Base-by-base conservation (phyloP, 1,140 invertebrate genomes). In the Scaptomyza montana region DNA sequence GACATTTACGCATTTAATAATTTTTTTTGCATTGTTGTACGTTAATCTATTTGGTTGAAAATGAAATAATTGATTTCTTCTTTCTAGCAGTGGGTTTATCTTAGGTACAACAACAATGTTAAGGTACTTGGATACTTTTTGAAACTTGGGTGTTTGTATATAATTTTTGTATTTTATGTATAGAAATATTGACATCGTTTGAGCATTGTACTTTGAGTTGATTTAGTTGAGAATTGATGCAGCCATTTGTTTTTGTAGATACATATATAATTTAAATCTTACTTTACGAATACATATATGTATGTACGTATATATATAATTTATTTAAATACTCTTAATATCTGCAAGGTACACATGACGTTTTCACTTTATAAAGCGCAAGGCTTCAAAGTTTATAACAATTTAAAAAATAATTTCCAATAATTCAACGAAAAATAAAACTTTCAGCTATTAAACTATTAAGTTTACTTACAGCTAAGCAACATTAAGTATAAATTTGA, bases 321-420 rank as follows among this genome's bases (percentile, higher is more conserved):
- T n/a, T n/a, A 16, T 9, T 47, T 7, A 28, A 54, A 47, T 66
- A 66, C 54, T 10, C 57, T 43, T 60, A 60, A 60, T 72, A 63
- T 10, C 33, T 76, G 77, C 78, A 86, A 86, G 81, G 81, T 86
- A 86, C 81, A 87, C 77, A 70, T 86, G 81, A 86, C 81, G 49
- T 78, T 72, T 74, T 41, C 43, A 74, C 85, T 80, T 73, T 61
- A 28, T 47, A 45, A 67, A 41, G 36, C 46, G 28, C 55, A 13
- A n/a, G 71, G 30, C 71, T 69, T 61, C 82, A 51, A 76, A 87
- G 81, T 78, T 74, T 30, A 51, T 73, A 87, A 86, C 78, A 86
- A 70, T 77, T 87, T 81, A 19, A 47, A 78, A 86, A 86, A 86
- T 61, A 87, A 81, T 66, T 45, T 21, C 46, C 30, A 64, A 73